phyloP scores from a whole-genome alignment of 1,140 invertebrate genomes.

The Subanguina moxae region DNA sequence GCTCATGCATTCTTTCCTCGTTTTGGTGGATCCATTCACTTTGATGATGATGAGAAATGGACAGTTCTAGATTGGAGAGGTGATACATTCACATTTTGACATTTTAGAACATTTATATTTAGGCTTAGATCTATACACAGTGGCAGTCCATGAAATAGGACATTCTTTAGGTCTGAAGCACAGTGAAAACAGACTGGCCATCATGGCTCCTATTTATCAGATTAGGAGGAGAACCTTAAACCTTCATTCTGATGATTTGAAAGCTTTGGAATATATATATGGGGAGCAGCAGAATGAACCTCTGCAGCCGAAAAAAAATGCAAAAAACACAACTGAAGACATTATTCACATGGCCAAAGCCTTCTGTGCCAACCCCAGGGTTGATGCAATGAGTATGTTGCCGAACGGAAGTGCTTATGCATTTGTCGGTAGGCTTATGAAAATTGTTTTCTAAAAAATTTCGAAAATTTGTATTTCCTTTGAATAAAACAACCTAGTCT shows the following conservation, averaged over 20 bases:
- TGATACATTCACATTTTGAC: too few relatives aligned
- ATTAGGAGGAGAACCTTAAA: background rate
- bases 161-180: constrained; percentile 1
- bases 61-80: background rate
- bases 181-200: background rate
- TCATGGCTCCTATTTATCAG: constrained; percentile 3
- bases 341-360: background rate
- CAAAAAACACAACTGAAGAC: too few relatives aligned
- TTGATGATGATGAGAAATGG: constrained; percentile 1
- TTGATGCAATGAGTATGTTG: background rate
- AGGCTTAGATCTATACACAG: background rate
- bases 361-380: background rate
- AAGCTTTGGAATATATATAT: constrained; percentile 1
- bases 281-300: background rate
- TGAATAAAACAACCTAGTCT: too few relatives aligned
- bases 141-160: background rate
- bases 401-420: background rate
- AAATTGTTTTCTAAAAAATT: too few relatives aligned
- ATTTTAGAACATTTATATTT: too few relatives aligned
- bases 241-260: background rate
- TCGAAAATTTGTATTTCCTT: too few relatives aligned
- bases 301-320: background rate
- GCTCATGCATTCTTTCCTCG: constrained; percentile 1
- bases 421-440: background rate
- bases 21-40: background rate